Evolutionary conservation across 2,888 invertebrate genomes (phyloP).

Genomic region (Spilosoma lubricipeda): DNA sequence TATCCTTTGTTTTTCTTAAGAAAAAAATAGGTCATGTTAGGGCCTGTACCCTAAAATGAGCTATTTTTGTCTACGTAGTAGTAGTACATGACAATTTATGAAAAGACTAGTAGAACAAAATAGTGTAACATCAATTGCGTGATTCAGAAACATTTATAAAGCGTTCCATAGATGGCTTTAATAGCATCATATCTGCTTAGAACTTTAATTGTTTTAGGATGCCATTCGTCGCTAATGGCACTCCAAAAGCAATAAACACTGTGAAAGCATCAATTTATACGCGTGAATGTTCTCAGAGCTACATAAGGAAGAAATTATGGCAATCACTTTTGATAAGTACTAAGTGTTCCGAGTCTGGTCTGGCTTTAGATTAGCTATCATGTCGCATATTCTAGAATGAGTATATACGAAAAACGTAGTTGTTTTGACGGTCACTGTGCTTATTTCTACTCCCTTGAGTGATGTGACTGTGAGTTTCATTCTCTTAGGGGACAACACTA

Average conservation of each 20-base stretch:
- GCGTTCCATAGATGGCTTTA: background rate
- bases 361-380: background rate
- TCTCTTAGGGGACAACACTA: no score
- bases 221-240: conserved; percentile 2
- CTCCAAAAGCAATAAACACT: conserved; percentile 2
- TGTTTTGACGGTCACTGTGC: no score
- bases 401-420: no score
- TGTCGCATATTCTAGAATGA: background rate
- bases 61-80: no score
- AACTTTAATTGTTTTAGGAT: conserved; percentile 1
- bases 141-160: background rate
- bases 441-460: no score
- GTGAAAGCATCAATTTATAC: background rate
- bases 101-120: background rate
- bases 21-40: no score
- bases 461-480: no score
- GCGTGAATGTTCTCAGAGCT: conserved; percentile 4
- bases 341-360: conserved; percentile 11
- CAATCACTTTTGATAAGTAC: conserved; percentile 5
- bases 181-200: background rate
- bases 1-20: no score
- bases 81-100: no score
- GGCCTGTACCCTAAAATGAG: no score
- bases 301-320: conserved; percentile 19
- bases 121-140: background rate